These are phyloP conservation scores for Macrosiphum euphorbiae DNA, from an alignment of 2,888 invertebrate genomes.

Conservation along the genomic window DNA sequence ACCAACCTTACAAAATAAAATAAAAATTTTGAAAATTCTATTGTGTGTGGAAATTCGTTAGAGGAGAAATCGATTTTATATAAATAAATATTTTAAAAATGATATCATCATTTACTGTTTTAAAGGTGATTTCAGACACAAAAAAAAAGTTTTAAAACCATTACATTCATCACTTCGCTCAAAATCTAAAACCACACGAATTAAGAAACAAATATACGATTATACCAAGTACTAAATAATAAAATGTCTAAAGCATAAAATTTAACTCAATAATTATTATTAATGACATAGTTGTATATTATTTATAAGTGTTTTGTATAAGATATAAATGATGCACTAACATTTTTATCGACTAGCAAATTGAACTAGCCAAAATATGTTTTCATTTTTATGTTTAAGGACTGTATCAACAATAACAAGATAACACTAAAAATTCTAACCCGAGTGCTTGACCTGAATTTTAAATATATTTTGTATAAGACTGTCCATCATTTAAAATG, in stretches of 20 bases:
- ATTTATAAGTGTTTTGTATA: background rate
- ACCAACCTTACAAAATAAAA: background rate
- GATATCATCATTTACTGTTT: background rate
- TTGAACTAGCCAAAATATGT: background rate
- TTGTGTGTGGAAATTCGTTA: background rate
- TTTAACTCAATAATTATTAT: background rate
- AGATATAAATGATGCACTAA: background rate
- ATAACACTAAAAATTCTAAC: background rate
- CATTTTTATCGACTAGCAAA: conserved; percentile 9
- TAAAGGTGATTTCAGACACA: background rate
- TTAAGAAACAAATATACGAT: background rate
- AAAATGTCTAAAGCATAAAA: background rate
- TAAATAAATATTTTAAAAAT: background rate
- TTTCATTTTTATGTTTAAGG: conserved; percentile 31
- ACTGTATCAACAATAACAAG: conserved; percentile 17
- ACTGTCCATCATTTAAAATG: background rate
- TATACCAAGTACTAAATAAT: background rate
- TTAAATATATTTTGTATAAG: background rate
- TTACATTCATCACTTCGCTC: background rate
- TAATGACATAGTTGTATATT: background rate
- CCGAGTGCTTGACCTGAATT: conserved; percentile 31
- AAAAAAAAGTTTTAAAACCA: background rate
- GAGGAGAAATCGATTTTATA: background rate
- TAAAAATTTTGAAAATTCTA: background rate
- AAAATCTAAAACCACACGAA: background rate